These are phyloP conservation scores for Octonoba sinensis DNA, from an alignment of 2,888 invertebrate genomes.

Conservation along the genomic window DNA sequence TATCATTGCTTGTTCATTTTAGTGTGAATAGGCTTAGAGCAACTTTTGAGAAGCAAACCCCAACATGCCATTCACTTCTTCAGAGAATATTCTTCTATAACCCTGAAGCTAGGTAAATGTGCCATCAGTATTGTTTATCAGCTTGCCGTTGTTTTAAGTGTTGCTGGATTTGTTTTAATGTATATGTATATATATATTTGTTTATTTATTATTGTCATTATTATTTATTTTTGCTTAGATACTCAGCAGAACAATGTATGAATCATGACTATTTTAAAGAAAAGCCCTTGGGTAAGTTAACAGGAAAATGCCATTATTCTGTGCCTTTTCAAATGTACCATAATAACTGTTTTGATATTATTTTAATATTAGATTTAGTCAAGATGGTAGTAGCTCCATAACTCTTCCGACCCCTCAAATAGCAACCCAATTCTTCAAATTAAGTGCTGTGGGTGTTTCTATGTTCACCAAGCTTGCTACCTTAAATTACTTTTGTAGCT, in stretches of 20 bases:
- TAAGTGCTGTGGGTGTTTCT: too few relatives aligned
- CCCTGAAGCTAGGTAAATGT: conserved; percentile 27
- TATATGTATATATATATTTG: neutral
- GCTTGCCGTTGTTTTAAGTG: neutral
- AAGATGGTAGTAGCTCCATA: too few relatives aligned
- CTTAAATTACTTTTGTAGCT: too few relatives aligned
- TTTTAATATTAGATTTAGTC: too few relatives aligned
- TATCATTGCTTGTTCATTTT: neutral
- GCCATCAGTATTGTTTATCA: neutral
- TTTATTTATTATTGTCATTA: too few relatives aligned
- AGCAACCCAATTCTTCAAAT: too few relatives aligned
- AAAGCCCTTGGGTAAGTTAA: conserved; percentile 17
- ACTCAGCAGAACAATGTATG: conserved; percentile 28
- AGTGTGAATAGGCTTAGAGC: conserved; percentile 28
- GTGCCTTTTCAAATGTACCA: too few relatives aligned
- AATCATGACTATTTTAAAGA: conserved; percentile 25
- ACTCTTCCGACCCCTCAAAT: too few relatives aligned
- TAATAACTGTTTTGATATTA: too few relatives aligned
- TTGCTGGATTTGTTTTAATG: neutral
- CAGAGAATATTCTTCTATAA: conserved; percentile 24
- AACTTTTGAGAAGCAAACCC: conserved; percentile 11
- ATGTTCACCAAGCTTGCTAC: too few relatives aligned
- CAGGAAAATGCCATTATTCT: too few relatives aligned
- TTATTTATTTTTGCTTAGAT: neutral
- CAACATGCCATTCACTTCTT: conserved; percentile 17